These are phyloP conservation scores for Pogona vitticeps DNA, from an alignment of 2,113 vertebrate species.

Conservation along the genomic window DNA sequence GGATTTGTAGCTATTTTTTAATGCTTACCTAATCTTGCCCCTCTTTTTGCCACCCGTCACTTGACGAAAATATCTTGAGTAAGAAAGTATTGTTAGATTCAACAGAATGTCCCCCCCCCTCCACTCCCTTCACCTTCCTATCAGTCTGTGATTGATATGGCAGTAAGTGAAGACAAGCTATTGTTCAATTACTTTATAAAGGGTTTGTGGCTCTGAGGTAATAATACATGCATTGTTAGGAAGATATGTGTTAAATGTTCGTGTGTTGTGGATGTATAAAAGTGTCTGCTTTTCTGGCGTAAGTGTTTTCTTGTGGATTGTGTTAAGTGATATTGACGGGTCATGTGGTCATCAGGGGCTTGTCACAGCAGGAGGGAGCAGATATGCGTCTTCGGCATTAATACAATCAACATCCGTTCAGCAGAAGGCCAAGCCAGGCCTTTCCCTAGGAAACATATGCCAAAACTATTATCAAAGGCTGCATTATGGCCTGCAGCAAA, in stretches of 20 bases:
- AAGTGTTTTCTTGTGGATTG: constrained; percentile 17
- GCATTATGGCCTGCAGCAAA: constrained; percentile 58
- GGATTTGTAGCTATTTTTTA: background rate
- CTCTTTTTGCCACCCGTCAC: constrained; percentile 28
- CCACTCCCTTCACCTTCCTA: background rate
- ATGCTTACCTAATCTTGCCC: background rate
- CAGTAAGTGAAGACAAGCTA: background rate
- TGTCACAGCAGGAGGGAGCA: constrained; percentile 61
- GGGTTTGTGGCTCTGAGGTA: background rate
- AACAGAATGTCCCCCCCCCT: background rate
- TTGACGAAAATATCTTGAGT: constrained; percentile 13
- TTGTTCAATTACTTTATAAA: background rate
- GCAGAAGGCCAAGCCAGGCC: constrained; percentile 51
- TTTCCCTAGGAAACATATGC: constrained; percentile 67
- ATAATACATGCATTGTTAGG: background rate
- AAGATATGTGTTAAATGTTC: background rate
- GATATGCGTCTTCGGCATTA: constrained; percentile 55
- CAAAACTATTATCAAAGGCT: constrained; percentile 62
- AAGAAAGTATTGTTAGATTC: constrained; percentile 1
- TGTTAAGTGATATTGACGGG: constrained; percentile 58
- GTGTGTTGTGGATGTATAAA: background rate
- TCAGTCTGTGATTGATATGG: background rate
- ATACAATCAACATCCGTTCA: constrained; percentile 52
- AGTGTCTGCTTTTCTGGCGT: background rate
- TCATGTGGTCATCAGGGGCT: constrained; percentile 35